Conservation (phyloP, 1,140 invertebrate species). For the Akabosia matsudoensis region DNA sequence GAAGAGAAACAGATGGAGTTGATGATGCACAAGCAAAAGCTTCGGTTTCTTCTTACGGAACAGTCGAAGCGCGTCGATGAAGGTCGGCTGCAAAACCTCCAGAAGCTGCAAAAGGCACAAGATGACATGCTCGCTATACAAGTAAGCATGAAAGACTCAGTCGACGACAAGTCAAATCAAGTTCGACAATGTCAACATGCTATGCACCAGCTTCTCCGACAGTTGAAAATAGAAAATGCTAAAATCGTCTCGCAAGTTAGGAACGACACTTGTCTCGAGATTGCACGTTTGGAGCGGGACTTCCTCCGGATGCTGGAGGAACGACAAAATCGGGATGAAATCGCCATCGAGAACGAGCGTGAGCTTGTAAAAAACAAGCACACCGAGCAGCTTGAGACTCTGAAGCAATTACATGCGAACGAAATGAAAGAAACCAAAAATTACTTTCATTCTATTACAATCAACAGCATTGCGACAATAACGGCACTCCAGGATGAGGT, state of each 20-base stretch:
- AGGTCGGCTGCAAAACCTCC: conserved; percentile 45
- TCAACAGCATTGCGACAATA: conserved; percentile 83
- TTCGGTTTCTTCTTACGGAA: conserved; percentile 87
- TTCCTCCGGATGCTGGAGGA: conserved; percentile 71
- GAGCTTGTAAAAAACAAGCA: conserved; percentile 87
- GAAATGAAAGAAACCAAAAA: conserved; percentile 83
- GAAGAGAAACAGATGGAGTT: conserved; percentile 82
- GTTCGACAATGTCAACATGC: conserved; percentile 69
- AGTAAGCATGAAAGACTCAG: conserved; percentile 54
- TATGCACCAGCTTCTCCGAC: conserved; percentile 61
- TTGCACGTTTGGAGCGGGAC: conserved; percentile 50
- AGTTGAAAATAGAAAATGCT: conserved; percentile 25
- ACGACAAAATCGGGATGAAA: conserved; percentile 54
- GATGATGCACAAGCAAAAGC: conserved; percentile 85
- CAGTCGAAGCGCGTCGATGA: conserved; percentile 79
- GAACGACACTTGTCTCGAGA: conserved; percentile 26
- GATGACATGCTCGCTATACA: conserved; percentile 39
- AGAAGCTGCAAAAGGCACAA: conserved; percentile 40
- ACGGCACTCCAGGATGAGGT: conserved; percentile 80
- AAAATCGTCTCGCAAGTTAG: conserved; percentile 26
- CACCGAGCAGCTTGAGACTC: conserved; percentile 68
- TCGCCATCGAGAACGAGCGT: conserved; percentile 64
- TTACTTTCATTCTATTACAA: conserved; percentile 89
- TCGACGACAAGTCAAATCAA: conserved; percentile 71
- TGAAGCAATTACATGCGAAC: conserved; percentile 78